Conservation (phyloP, 2,797 vertebrate species). For the Bryconaethiops microstoma region DNA sequence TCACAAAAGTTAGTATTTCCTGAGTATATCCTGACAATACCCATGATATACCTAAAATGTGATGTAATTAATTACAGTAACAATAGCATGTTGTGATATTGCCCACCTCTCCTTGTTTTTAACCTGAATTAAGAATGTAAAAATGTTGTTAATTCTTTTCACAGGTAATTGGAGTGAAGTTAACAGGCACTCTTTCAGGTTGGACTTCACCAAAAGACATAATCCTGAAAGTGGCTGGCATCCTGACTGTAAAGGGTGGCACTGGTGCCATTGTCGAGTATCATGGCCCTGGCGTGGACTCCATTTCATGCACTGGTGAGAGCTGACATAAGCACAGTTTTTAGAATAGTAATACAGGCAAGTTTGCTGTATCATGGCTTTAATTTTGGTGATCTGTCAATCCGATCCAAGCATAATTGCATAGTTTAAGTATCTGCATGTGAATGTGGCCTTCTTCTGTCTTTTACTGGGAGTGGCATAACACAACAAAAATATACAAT, state of each 20-base stretch:
- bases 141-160: constrained; percentile 49
- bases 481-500: too few relatives aligned
- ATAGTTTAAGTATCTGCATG: too few relatives aligned
- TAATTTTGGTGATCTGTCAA: too few relatives aligned
- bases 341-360: background rate
- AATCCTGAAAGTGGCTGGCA: constrained; percentile 94
- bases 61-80: too few relatives aligned
- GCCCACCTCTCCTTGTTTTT: background rate
- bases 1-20: too few relatives aligned
- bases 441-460: too few relatives aligned
- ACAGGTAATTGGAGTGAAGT: constrained; percentile 93
- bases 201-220: constrained; percentile 96
- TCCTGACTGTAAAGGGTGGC: constrained; percentile 95
- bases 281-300: constrained; percentile 92
- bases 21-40: too few relatives aligned
- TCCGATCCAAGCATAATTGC: too few relatives aligned
- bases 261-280: constrained; percentile 96
- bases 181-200: constrained; percentile 90
- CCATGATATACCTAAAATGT: too few relatives aligned
- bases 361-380: too few relatives aligned
- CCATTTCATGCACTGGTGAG: constrained; percentile 90
- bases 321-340: background rate
- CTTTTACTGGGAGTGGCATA: too few relatives aligned
- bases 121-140: background rate
- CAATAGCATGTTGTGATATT: too few relatives aligned